Evolutionary conservation across 2,888 invertebrate species (phyloP).

Genomic region (Nomada goodeniana): DNA sequence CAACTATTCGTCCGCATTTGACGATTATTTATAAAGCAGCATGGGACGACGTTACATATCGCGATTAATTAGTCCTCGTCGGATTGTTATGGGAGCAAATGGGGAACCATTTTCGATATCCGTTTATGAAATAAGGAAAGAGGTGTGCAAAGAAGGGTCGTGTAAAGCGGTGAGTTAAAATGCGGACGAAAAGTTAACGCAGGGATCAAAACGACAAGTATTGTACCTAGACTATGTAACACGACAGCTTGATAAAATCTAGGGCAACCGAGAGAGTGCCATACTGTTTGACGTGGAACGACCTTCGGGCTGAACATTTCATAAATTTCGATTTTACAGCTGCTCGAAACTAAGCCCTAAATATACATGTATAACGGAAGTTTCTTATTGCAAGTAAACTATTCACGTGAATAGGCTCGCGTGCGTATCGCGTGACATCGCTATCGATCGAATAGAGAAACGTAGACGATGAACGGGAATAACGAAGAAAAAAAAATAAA

Average conservation of each 20-base stretch:
- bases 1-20: slow-evolving; percentile 42
- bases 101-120: neutral
- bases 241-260: slow-evolving; percentile 28
- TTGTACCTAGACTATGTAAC: slow-evolving; percentile 31
- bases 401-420: slow-evolving; percentile 31
- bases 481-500: neutral
- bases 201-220: slow-evolving; percentile 50
- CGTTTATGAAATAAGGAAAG: neutral
- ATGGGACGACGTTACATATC: slow-evolving; percentile 39
- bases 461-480: slow-evolving; percentile 22
- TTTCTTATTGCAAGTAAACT: slow-evolving; percentile 22
- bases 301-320: slow-evolving; percentile 22
- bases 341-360: slow-evolving; percentile 13
- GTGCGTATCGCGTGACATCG: slow-evolving; percentile 40
- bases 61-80: slow-evolving; percentile 1
- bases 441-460: slow-evolving; percentile 38
- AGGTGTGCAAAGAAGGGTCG: neutral
- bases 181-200: slow-evolving; percentile 46
- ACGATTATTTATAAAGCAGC: slow-evolving; percentile 13
- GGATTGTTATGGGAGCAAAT: neutral
- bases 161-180: slow-evolving; percentile 7
- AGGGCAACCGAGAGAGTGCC: slow-evolving; percentile 26
- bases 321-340: slow-evolving; percentile 39
- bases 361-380: slow-evolving; percentile 3
- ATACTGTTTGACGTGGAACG: slow-evolving; percentile 24